Percentiles rank a stretch among this genome's conserved stretches.
Conservation (phyloP, 2,888 invertebrate genomes). For the Eupeodes latifasciatus region DNA sequence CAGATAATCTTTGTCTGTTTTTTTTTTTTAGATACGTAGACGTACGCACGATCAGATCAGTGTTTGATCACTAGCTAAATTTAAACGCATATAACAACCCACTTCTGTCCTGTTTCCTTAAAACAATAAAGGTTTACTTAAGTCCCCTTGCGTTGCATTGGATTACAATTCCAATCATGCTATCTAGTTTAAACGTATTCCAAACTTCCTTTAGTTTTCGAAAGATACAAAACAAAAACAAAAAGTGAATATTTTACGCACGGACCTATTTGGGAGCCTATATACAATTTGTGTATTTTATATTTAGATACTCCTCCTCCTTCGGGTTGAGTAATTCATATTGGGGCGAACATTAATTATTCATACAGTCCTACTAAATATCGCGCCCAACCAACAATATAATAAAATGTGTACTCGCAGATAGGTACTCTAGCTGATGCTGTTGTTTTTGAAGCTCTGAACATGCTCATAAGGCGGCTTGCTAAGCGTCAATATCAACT, state of each 20-base stretch:
- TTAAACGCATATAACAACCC: not conserved
- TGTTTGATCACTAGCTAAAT: not conserved
- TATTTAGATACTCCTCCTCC: conserved; percentile 6
- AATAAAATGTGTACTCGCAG: too few species aligned
- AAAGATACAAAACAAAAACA: conserved; percentile 9
- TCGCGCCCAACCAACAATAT: conserved; percentile 19
- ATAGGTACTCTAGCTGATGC: not conserved
- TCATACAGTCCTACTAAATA: conserved; percentile 64
- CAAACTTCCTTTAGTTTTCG: conserved; percentile 67
- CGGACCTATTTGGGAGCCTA: conserved; percentile 61
- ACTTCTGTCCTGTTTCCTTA: not conserved
- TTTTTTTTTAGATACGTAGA: conserved; percentile 15
- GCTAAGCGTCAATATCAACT: conserved; percentile 61
- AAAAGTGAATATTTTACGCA: conserved; percentile 69
- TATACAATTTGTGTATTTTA: not conserved
- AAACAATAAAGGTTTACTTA: not conserved
- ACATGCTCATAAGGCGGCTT: conserved; percentile 68
- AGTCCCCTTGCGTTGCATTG: not conserved
- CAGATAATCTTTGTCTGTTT: conserved; percentile 40
- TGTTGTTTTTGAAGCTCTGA: conserved; percentile 23
- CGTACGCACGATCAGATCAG: conserved; percentile 2
- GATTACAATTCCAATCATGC: conserved; percentile 74
- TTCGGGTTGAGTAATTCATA: conserved; percentile 66
- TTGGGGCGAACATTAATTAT: conserved; percentile 74
- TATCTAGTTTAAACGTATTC: conserved; percentile 75